phyloP scores from a whole-genome alignment of 2,113 vertebrate genomes.

The Ictalurus furcatus region DNA sequence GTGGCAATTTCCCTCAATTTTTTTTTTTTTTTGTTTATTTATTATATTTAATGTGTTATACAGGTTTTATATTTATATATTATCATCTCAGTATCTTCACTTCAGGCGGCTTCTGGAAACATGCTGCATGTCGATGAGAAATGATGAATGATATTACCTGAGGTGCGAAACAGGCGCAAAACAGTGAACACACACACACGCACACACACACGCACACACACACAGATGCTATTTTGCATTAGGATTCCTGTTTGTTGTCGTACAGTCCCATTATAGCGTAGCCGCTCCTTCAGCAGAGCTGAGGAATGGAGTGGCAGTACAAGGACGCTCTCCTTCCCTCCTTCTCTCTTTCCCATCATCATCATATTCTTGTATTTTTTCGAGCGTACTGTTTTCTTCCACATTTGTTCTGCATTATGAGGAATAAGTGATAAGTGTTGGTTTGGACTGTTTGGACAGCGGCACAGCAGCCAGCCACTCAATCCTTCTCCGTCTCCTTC shows the following conservation, averaged over 20 bases:
- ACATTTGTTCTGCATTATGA: not conserved
- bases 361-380: not conserved
- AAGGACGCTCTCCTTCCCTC: not conserved
- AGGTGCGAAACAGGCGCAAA: not conserved
- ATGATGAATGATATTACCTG: not conserved
- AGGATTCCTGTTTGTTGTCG: not conserved
- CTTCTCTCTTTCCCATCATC: not conserved
- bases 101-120: not conserved
- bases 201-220: not conserved
- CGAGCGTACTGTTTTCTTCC: not conserved
- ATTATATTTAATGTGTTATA: no score
- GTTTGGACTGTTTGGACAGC: not conserved
- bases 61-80: no score
- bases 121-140: not conserved
- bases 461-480: not conserved
- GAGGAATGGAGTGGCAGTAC: not conserved
- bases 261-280: conserved; percentile 5
- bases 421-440: not conserved
- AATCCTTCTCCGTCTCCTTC: not conserved
- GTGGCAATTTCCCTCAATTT: no score
- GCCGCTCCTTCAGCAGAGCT: not conserved
- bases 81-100: not conserved
- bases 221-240: not conserved
- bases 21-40: no score
- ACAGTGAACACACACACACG: not conserved